A percentile compares a stretch with the other conserved stretches of the same genome.
phyloP scores from a whole-genome alignment of 2,113 vertebrate genomes.

The Pardalotus punctatus region DNA sequence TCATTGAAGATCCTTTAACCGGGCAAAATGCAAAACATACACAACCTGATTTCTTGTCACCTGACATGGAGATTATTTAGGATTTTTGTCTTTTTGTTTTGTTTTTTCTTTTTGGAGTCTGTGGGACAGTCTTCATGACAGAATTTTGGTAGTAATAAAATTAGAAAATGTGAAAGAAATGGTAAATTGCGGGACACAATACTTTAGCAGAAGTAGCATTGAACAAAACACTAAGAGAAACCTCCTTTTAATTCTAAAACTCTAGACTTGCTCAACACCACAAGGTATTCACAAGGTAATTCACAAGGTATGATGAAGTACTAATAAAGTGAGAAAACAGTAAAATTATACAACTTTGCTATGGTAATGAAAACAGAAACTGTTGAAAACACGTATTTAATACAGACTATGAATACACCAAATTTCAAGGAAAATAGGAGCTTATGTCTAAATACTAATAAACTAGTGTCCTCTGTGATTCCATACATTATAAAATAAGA shows the following conservation, averaged over 20 bases:
- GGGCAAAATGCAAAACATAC: background rate
- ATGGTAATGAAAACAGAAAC: background rate
- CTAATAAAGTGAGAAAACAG: background rate
- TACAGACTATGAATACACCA: background rate
- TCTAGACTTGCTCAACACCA: background rate
- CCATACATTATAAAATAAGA: background rate
- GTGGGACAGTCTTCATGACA: background rate
- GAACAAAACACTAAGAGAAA: background rate
- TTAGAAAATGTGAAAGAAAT: background rate
- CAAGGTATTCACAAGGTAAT: no score
- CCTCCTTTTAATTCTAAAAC: background rate
- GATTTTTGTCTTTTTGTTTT: background rate
- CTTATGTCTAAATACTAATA: background rate
- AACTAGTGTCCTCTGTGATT: background rate
- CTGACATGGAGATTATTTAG: rapidly evolving
- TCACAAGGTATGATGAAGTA: background rate
- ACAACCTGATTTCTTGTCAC: background rate
- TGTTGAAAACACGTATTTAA: background rate
- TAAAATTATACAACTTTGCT: background rate
- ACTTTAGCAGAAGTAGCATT: background rate
- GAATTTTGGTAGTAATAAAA: background rate
- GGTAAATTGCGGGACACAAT: background rate
- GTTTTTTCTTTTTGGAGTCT: background rate
- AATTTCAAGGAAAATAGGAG: background rate
- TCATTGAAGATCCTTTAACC: background rate